Conservation (phyloP, 2,888 invertebrate genomes). For the Aquatica leii region DNA sequence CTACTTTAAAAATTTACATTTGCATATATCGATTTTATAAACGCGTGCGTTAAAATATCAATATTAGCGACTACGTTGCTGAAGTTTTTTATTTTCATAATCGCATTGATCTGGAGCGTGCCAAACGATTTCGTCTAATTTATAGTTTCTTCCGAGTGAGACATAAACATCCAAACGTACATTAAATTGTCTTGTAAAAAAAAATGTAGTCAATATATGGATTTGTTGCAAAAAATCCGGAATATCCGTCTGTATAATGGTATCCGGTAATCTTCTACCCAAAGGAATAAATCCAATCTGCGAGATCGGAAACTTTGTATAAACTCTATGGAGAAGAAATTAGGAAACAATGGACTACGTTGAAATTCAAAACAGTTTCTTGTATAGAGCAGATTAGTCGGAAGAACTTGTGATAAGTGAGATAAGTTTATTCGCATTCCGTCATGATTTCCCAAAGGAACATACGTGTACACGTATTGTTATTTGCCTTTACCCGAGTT, state of each 20-base stretch:
- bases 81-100: no score
- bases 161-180: no score
- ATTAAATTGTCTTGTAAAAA: background rate
- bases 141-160: no score
- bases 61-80: conserved; percentile 39
- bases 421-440: conserved; percentile 53
- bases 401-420: conserved; percentile 55
- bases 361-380: conserved; percentile 52
- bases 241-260: conserved; percentile 38
- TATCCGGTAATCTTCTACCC: conserved; percentile 44
- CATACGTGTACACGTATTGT: conserved; percentile 54
- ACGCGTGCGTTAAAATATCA: conserved; percentile 44
- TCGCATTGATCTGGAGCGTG: no score
- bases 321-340: conserved; percentile 47
- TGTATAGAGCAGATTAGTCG: conserved; percentile 50
- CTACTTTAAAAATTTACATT: conserved; percentile 31
- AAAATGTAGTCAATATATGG: background rate
- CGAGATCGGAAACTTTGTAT: conserved; percentile 48
- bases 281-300: conserved; percentile 49
- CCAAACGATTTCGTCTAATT: no score
- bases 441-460: conserved; percentile 55
- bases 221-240: conserved; percentile 1
- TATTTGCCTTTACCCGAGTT: conserved; percentile 46
- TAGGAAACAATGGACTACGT: conserved; percentile 50
- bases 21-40: conserved; percentile 46